Conservation (phyloP, 2,888 invertebrate genomes). For the Melieria picta region DNA sequence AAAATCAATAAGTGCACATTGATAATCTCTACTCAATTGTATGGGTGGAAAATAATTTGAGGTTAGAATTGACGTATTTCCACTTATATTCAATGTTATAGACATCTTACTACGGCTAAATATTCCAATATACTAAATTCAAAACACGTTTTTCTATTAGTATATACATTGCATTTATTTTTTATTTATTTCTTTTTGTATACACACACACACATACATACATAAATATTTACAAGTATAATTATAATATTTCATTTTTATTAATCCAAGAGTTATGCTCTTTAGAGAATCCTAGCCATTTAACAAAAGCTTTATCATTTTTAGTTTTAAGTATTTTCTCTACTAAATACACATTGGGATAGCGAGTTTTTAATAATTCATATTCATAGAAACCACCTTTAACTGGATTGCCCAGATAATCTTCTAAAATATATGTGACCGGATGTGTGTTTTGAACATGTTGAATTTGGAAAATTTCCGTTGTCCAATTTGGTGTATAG, state of each 20-base stretch:
- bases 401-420: conserved; percentile 49
- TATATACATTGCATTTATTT: too few species aligned
- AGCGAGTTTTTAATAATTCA: conserved; percentile 52
- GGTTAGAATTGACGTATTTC: too few species aligned
- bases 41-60: too few species aligned
- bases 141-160: too few species aligned
- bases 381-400: conserved; percentile 52
- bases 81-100: too few species aligned
- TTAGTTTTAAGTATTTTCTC: conserved; percentile 49
- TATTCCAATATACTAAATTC: too few species aligned
- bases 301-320: conserved; percentile 37
- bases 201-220: too few species aligned
- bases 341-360: conserved; percentile 53
- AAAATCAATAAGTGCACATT: too few species aligned
- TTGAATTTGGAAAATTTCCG: conserved; percentile 51
- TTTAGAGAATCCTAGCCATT: conserved; percentile 47
- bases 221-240: too few species aligned
- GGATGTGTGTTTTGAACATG: conserved; percentile 48
- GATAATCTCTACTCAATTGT: too few species aligned
- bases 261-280: conserved; percentile 48
- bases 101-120: too few species aligned
- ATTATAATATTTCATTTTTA: conserved; percentile 19
- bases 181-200: too few species aligned
- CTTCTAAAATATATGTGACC: conserved; percentile 43
- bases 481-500: conserved; percentile 53